Evolutionary conservation across 2,888 invertebrate genomes (phyloP), one percentile per base, ranked within the genome.

Genomic region (Liopterus haemorrhoidalis): DNA sequence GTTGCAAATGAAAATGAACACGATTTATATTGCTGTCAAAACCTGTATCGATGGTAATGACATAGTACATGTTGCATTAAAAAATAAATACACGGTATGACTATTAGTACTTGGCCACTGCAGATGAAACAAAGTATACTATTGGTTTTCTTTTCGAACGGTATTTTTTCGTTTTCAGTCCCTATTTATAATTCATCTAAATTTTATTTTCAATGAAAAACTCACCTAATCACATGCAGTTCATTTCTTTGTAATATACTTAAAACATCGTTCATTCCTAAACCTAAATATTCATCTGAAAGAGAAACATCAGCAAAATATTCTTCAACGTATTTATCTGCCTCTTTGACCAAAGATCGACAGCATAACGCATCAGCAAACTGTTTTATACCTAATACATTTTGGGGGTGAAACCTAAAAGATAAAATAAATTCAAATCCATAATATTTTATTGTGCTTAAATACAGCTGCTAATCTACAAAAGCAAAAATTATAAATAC

Each of bases 291-390:
- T 61, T 91, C 90, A 18, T 87, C 85, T 0, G 82, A 78, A 52
- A 76, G 72, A 0, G 84, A 78, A 1, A 91, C 84, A 58, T 83
- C 81, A 46, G 79, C 73, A 65, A 91, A 91, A 66, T 86, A 79
- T 55, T 81, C 80, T 60, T 85, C 83, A 41, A 91, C 80, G 62
- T 81, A 90, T 61, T 82, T 82, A 59, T 87, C 85, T 5, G 86
- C 81, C 5, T 83, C 81, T 52, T 81, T 77, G 3, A 85, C 80
- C 24, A 90, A 70, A 4, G 73, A 68, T 1, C 73, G 67, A 59
- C 87, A 88, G 49, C 82, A 80, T 50, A 89, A 70, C 11, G 84
- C 82, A 59, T 87, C 85, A 4, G 87, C 89, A 69, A 90, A 90
- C 40, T 79, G 75, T 16, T 85, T 73, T 43, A 89, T 81, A 5